Base-by-base conservation (phyloP, 92 coral and sea anemone species). In the Porites rus region DNA sequence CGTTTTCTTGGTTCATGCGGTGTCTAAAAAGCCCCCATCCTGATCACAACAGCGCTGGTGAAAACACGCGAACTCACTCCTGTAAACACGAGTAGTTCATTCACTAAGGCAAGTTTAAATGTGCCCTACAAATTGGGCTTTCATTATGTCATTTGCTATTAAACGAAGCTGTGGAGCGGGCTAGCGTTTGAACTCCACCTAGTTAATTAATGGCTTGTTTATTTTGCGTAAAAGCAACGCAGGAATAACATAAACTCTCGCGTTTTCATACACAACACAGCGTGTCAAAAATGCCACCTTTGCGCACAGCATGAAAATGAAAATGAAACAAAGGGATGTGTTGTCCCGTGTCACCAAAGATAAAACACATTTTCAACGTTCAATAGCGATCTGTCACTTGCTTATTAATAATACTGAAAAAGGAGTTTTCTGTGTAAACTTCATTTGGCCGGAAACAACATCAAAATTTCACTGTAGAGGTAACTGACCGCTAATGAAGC, bases 361-460 rank as follows among this genome's bases (percentile, higher is more conserved):
- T 73, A 83, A 83, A 83, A 75, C 8, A 19, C 58, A 83, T 20
- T 83, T 83, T 83, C 87, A 83, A 83, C 87, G 87, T 73, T 24
- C 72, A 73, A 83, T 24, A 20, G 62, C 87, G 74, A 83, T 83
- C 87, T 83, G 87, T 83, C 87, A 83, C 62, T 74, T 65, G 53
- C 87, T 67, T 20, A 83, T 83, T 83, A 72, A 83, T 72, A 61
- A 72, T 51, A 16, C 72, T 61, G 87, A 12, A 50, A 79, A 81
- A n/a, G 46, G 20, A 65, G 87, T 72, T 74, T 83, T 74, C 87
- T 83, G 60, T 83, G 79, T 83, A 83, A 83, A 73, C 79, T 74
- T 1, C 63, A 20, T 24, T 6, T 22, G 25, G 51, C 87, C 79
- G 87, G 87, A 83, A 83, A 83, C 64, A 83, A 43, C 51, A 65